phyloP scores from a whole-genome alignment of 2,888 invertebrate species.

The Tortrix viridana region DNA sequence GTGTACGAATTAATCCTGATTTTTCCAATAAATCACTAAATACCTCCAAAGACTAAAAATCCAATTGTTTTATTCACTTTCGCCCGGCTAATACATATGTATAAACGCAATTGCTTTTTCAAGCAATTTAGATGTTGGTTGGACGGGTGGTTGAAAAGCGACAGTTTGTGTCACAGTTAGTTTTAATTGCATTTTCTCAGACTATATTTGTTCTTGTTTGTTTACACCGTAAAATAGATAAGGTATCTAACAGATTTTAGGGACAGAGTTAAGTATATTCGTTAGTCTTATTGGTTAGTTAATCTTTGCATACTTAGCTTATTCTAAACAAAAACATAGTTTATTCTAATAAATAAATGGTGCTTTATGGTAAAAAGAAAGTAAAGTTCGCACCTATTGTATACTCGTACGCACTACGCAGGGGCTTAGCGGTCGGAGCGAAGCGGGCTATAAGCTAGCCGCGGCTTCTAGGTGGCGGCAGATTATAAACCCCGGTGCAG shows the following conservation, averaged over 20 bases:
- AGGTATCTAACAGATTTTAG: too few relatives aligned
- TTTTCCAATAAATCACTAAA: conserved; percentile 60
- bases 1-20: conserved; percentile 78
- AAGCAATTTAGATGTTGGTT: conserved; percentile 43
- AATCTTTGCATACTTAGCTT: too few relatives aligned
- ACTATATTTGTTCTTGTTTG: background rate
- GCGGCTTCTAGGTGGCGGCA: background rate
- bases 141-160: conserved; percentile 27
- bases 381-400: too few relatives aligned
- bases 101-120: conserved; percentile 48
- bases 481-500: conserved; percentile 10
- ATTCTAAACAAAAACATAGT: too few relatives aligned
- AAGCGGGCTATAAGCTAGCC: background rate
- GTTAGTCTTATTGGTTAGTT: too few relatives aligned
- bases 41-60: conserved; percentile 54
- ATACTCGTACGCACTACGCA: background rate
- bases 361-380: too few relatives aligned
- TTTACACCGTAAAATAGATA: too few relatives aligned
- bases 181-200: background rate
- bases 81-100: conserved; percentile 43
- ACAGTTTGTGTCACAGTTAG: background rate
- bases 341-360: too few relatives aligned
- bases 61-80: conserved; percentile 63
- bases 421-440: background rate
- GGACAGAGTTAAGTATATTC: too few relatives aligned